Conservation (phyloP, 2,888 invertebrate species). For the Conomelus anceps region DNA sequence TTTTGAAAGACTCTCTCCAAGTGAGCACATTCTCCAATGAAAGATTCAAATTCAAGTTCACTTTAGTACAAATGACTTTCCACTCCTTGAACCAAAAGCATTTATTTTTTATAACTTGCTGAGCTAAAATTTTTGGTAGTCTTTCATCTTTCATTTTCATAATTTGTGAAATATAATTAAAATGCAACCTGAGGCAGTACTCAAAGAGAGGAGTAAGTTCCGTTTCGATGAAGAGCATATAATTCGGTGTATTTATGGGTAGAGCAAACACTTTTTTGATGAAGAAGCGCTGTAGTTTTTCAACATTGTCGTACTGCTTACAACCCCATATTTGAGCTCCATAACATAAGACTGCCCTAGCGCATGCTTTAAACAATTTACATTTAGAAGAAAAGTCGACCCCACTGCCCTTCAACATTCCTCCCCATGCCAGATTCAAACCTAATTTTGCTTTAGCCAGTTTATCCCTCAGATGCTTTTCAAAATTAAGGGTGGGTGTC, state of each 20-base stretch:
- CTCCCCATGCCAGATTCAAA: slow-evolving; percentile 10
- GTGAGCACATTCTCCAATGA: background rate
- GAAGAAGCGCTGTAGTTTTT: slow-evolving; percentile 12
- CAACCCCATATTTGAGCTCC: slow-evolving; percentile 21
- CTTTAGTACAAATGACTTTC: too few relatives aligned
- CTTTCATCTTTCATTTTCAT: background rate
- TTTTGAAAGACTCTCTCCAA: background rate
- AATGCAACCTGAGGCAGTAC: background rate
- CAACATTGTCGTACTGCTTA: slow-evolving; percentile 7
- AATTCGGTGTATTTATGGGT: slow-evolving; percentile 21
- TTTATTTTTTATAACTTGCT: slow-evolving; percentile 4
- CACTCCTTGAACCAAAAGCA: background rate
- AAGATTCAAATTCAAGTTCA: background rate
- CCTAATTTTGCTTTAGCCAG: background rate
- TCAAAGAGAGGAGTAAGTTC: background rate
- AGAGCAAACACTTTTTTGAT: slow-evolving; percentile 18
- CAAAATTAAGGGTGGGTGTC: background rate
- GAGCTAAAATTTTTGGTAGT: slow-evolving; percentile 7
- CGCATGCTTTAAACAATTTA: slow-evolving; percentile 11
- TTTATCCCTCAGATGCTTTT: background rate
- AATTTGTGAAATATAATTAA: background rate
- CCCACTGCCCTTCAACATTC: background rate
- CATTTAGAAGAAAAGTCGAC: background rate
- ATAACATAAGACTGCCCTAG: slow-evolving; percentile 17
- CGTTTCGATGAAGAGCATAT: slow-evolving; percentile 21